phyloP scores from a whole-genome alignment of 2,113 vertebrate species.

The Cyanistes caeruleus region DNA sequence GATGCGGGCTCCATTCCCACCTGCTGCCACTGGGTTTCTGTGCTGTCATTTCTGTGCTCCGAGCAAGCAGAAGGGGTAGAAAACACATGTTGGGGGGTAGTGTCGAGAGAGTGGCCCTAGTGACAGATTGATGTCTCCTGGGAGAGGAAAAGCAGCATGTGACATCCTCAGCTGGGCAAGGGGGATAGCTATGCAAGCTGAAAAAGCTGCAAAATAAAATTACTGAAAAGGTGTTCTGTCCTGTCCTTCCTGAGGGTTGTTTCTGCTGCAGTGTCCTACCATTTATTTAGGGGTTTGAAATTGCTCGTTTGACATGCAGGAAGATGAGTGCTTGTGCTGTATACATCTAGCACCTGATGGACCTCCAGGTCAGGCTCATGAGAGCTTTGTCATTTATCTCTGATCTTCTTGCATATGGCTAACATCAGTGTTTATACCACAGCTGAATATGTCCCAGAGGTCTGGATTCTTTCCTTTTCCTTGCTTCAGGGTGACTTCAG shows the following conservation, averaged over 20 bases:
- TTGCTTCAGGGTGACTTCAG: not conserved
- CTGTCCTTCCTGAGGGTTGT: conserved; percentile 9
- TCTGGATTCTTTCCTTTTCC: not conserved
- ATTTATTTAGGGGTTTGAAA: not conserved
- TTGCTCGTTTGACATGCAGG: not conserved
- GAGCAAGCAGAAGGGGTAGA: not conserved
- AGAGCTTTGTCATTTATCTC: not conserved
- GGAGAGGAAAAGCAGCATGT: not conserved
- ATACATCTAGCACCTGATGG: not conserved
- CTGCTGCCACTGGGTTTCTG: not conserved
- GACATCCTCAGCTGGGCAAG: not conserved
- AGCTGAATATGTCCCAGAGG: not conserved
- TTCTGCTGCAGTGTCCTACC: conserved; percentile 16
- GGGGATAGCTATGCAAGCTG: not conserved
- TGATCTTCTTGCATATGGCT: not conserved
- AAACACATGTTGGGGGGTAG: not conserved
- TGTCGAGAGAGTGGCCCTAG: not conserved
- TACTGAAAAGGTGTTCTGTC: not conserved
- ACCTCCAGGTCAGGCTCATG: not conserved
- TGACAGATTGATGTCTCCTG: not conserved
- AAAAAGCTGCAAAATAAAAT: conserved; percentile 10
- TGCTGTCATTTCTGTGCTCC: not conserved
- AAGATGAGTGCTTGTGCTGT: not conserved
- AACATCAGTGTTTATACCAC: not conserved
- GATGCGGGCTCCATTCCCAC: not conserved